These are phyloP conservation scores for Cynopterus brachyotis DNA, from an alignment of 2,113 vertebrate species.

Conservation along the genomic window DNA sequence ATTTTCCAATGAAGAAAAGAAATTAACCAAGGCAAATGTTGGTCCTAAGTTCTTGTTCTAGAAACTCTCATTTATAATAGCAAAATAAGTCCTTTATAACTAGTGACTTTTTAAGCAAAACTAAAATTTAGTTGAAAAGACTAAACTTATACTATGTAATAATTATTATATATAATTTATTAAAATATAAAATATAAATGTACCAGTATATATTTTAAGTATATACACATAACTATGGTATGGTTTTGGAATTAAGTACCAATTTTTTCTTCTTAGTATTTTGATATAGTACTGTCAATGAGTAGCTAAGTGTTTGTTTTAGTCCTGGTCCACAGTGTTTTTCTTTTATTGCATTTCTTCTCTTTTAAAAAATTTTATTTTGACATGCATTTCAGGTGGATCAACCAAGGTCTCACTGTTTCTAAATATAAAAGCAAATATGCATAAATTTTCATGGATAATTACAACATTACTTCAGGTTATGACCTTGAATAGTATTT, in stretches of 20 bases:
- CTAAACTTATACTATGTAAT: neutral
- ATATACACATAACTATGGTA: neutral
- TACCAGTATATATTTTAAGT: neutral
- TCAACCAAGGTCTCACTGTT: neutral
- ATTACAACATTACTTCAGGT: neutral
- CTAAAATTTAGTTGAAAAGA: neutral
- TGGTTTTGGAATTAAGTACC: neutral
- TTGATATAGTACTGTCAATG: neutral
- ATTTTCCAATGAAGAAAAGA: neutral
- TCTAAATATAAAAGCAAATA: neutral
- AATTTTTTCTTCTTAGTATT: neutral
- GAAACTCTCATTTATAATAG: neutral
- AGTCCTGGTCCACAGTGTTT: neutral
- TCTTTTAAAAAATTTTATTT: neutral
- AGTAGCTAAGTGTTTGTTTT: neutral
- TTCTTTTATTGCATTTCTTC: neutral
- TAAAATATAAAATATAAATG: constrained; percentile 2
- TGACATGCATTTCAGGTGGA: neutral
- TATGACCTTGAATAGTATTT: neutral
- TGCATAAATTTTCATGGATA: neutral
- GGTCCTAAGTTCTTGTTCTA: neutral
- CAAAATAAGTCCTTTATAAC: neutral
- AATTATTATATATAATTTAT: neutral
- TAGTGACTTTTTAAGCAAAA: neutral
- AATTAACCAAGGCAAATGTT: neutral